phyloP scores from a whole-genome alignment of 1,140 invertebrate genomes.

The Drosophila ohnishii region DNA sequence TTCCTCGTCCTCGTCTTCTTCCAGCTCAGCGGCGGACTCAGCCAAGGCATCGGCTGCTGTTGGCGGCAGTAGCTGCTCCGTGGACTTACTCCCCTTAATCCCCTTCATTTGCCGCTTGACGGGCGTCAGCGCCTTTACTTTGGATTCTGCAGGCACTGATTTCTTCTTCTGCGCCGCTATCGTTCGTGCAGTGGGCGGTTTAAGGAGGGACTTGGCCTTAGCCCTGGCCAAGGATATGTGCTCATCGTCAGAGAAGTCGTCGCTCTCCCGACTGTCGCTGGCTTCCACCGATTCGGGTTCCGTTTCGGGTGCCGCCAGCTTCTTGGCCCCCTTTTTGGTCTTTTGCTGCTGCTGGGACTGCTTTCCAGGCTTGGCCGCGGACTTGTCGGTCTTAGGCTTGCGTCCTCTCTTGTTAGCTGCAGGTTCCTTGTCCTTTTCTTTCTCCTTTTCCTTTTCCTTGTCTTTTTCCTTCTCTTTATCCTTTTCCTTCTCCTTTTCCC shows the following conservation, averaged over 20 bases:
- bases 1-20: slow-evolving; percentile 56
- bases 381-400: slow-evolving; percentile 49
- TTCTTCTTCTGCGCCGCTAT: slow-evolving; percentile 76
- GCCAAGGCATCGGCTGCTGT: slow-evolving; percentile 72
- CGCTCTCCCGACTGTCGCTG: slow-evolving; percentile 29
- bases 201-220: slow-evolving; percentile 58
- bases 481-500: slow-evolving; percentile 53
- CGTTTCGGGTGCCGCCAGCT: slow-evolving; percentile 37
- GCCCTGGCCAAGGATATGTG: slow-evolving; percentile 50
- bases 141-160: slow-evolving; percentile 61
- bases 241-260: slow-evolving; percentile 61
- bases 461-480: slow-evolving; percentile 13
- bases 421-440: slow-evolving; percentile 33
- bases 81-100: slow-evolving; percentile 30
- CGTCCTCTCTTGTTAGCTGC: slow-evolving; percentile 50
- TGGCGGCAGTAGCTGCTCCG: slow-evolving; percentile 64
- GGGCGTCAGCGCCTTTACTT: slow-evolving; percentile 63
- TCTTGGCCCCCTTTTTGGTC: slow-evolving; percentile 67
- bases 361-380: slow-evolving; percentile 47
- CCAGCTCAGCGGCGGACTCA: slow-evolving; percentile 72
- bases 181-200: slow-evolving; percentile 61
- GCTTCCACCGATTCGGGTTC: slow-evolving; percentile 52
- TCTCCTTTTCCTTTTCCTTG: slow-evolving; percentile 41
- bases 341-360: slow-evolving; percentile 56
- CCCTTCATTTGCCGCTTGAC: slow-evolving; percentile 55